Conservation (phyloP, 2,797 vertebrate species). For the Amniataba percoides region DNA sequence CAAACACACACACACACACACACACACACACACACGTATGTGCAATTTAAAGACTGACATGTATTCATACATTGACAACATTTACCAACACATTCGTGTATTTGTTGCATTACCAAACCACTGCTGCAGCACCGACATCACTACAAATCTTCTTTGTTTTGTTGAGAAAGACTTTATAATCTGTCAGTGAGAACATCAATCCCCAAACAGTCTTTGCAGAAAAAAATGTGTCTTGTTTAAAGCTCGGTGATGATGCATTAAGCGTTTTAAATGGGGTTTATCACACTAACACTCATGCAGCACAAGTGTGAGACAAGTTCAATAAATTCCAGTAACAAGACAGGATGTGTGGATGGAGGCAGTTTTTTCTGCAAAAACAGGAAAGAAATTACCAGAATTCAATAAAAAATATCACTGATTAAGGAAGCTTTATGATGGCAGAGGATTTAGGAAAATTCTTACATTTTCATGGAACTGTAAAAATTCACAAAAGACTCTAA, state of each 20-base stretch:
- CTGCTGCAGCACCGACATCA: neutral
- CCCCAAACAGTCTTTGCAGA: neutral
- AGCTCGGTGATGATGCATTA: neutral
- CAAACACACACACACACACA: conserved; percentile 7
- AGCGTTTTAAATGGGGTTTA: neutral
- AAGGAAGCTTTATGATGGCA: neutral
- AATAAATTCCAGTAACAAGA: neutral
- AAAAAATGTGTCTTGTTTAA: neutral
- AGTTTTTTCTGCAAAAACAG: neutral
- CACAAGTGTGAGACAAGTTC: neutral
- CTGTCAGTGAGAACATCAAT: no score
- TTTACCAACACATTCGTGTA: neutral
- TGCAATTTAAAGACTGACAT: neutral
- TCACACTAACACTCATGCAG: neutral
- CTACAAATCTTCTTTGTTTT: no score
- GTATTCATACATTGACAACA: neutral
- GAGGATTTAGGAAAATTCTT: neutral
- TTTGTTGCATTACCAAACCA: neutral
- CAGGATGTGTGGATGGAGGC: neutral
- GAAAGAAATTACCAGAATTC: neutral
- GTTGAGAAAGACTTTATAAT: neutral
- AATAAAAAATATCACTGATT: neutral
- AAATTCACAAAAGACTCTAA: neutral
- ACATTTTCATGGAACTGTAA: neutral
- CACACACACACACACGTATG: neutral